Percentiles rank a stretch among this genome's conserved stretches.
phyloP scores from a whole-genome alignment of 2,113 vertebrate genomes.

The Scalopus aquaticus region DNA sequence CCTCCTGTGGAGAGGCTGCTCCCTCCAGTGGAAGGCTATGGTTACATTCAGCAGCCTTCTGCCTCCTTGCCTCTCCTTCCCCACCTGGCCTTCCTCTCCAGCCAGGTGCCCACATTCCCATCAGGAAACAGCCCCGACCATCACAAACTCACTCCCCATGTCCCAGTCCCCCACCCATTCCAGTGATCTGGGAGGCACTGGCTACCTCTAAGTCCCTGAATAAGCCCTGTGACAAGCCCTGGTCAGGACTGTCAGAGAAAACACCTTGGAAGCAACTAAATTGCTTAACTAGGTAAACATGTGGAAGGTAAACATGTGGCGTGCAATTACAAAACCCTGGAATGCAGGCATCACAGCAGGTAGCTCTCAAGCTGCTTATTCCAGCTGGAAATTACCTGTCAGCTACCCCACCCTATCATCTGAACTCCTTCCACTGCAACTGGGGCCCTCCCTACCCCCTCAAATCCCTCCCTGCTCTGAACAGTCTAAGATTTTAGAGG shows the following conservation, averaged over 20 bases:
- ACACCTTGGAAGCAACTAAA: not conserved
- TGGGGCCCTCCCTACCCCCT: not conserved
- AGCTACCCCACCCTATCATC: not conserved
- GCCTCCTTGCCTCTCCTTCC: not conserved
- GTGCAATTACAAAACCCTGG: not conserved
- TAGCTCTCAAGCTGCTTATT: not conserved
- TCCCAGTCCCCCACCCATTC: not conserved
- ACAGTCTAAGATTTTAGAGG: not conserved
- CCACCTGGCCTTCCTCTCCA: not conserved
- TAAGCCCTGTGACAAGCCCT: not conserved
- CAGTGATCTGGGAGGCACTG: too few relatives aligned
- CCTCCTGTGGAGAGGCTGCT: conserved; percentile 45
- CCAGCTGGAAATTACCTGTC: not conserved
- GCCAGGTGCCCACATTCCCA: too few relatives aligned
- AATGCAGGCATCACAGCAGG: not conserved
- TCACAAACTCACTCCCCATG: not conserved
- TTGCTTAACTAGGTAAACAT: not conserved
- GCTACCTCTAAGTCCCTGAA: not conserved
- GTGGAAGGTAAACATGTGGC: not conserved
- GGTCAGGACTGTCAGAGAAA: not conserved
- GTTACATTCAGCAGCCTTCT: not conserved
- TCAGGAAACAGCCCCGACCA: not conserved
- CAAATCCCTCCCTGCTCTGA: not conserved
- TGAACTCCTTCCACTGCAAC: too few relatives aligned
- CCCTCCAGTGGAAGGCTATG: conserved; percentile 27